Base-by-base conservation (phyloP, 2,797 vertebrate species). In the Oreochromis mossambicus region DNA sequence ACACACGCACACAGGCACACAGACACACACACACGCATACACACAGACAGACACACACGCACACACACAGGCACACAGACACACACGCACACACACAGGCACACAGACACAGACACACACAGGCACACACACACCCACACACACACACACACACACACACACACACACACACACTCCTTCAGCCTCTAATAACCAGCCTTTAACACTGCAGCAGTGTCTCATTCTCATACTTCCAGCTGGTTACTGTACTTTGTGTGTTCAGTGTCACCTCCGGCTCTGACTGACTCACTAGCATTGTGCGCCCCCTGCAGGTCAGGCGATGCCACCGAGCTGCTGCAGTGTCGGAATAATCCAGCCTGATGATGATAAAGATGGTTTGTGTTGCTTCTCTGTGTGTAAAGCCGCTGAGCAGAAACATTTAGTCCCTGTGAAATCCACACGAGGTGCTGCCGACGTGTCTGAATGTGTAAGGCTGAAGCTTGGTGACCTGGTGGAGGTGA, bases 231-330 rank as follows among this genome's bases (percentile, higher is more conserved):
- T 38, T 21, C 4, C 50, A 52, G 32, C 56, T 75, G 46, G 36
- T 46, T 79, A 14, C 4, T 58, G 77, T 79, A 70, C 51, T n/a
- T 5, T 1, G 17, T 58, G 77, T 79, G 70, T 80, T 43, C 29
- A 58, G 34, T 2, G 8, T 80, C 68, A 7, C 78, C 80, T 80
- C 41, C 26, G 12, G 75, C 48, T 78, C 46, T 4, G 21, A 32
- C 26, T 7, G 52, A 81, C 78, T 54, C 32, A 3, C 58, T 80
- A 86, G 32, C 46, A 1, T 41, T 24, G 5, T 78, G 79, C 84
- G 55, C 88, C 86, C 77, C 88, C 86, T 88, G 38, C 88, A 88
- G 88, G 83, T 34, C 61, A 66, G 54, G 1, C 6, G 2, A 8
- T 7, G 48, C 12, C 7, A 8, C 51, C 6, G 68, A 5, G 50